Evolutionary conservation across 64 coral and sea anemone genomes (phyloP).

Genomic region (Pocillopora verrucosa): DNA sequence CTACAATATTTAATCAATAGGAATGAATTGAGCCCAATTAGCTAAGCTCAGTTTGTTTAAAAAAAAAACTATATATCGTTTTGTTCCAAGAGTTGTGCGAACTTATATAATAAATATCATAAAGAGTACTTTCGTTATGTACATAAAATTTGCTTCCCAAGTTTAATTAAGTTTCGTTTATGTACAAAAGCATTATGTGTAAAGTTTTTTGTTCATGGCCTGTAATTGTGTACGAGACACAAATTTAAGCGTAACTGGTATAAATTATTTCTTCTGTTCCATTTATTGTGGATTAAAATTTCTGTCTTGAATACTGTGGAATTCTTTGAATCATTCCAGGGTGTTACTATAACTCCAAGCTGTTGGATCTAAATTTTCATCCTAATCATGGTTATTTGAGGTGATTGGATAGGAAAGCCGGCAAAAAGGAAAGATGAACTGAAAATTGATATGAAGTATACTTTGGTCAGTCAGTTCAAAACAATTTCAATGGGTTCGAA

Average conservation of each 20-base stretch:
- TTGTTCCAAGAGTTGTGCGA: conserved; percentile 2
- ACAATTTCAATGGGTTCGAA: no score
- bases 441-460: no score
- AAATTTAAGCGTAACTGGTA: not conserved
- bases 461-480: no score
- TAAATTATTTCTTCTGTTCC: conserved; percentile 3
- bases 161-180: not conserved
- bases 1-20: no score
- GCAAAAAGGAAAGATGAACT: no score
- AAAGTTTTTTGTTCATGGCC: not conserved
- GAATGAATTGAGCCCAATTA: no score
- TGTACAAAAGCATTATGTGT: conserved; percentile 12
- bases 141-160: not conserved
- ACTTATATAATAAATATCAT: conserved; percentile 7
- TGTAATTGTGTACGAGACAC: not conserved
- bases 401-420: no score
- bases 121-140: not conserved
- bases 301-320: not conserved
- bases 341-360: not conserved
- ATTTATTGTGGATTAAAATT: not conserved
- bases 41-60: not conserved
- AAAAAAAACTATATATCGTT: not conserved
- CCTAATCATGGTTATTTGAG: no score
- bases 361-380: not conserved
- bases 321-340: not conserved